Base-by-base conservation (phyloP, 2,888 invertebrate species). In the Epirrita christyi region DNA sequence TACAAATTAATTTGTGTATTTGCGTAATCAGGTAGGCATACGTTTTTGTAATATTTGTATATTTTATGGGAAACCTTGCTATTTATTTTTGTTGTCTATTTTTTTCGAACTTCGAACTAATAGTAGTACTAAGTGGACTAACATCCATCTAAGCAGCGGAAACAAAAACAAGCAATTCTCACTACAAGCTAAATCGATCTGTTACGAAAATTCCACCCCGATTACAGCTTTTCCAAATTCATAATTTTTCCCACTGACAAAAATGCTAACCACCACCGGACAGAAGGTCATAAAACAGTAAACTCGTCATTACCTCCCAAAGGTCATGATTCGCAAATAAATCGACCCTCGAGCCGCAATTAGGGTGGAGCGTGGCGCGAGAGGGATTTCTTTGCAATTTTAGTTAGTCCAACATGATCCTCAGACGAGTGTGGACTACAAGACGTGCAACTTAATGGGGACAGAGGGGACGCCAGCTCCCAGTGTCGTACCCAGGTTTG, bases 351-450 rank as follows among this genome's bases (percentile, higher is more conserved):
- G 70, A 86, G 85, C 80, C 80, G 76, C 88, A 89, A 89, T 89
- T 89, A 90, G 81, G 81, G 54, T 74, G 73, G 73, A 72, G 81
- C 85, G 44, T 36, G 55, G 43, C 51, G 46, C 58, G 55, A 61
- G 75, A 75, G 83, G 88, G 89, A 89, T 91, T 83, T 84, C 80
- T 80, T 85, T 70, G 88, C 89, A 88, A 90, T 91, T 89, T 84
- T 78, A 83, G 83, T 82, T 85, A 89, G 89, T 87, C 89, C 87
- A 61, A 86, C 83, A 81, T 86, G 90, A 91, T 88, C 89, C 89
- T 75, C 56, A 73, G 77, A 79, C 80, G 82, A 76, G 85, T 80
- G 86, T 74, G 77, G 75, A 68, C 76, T 75, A 89, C 88, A 85
- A 75, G 88, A 73, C 83, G 61, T 70, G 90, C 80, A 85, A 83